phyloP scores from a whole-genome alignment of 2,888 invertebrate genomes.

The Ormyrus nitidulus region DNA sequence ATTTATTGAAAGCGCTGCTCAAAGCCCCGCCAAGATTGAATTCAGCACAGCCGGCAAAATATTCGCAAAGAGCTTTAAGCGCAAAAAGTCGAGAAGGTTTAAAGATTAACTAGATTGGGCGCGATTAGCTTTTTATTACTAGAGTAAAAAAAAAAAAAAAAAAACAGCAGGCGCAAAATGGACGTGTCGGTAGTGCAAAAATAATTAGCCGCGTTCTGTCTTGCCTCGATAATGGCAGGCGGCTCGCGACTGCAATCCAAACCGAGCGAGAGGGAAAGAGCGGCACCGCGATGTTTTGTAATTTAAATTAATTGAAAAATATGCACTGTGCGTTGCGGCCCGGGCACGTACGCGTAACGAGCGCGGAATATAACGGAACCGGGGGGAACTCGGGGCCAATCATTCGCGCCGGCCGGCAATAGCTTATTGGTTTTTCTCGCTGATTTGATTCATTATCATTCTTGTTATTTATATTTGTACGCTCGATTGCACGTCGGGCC shows the following conservation, averaged over 20 bases:
- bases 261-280: constrained; percentile 16
- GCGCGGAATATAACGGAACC: constrained; percentile 54
- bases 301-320: constrained; percentile 75
- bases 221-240: constrained; percentile 31
- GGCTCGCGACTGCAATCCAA: constrained; percentile 36
- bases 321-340: constrained; percentile 69
- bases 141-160: neutral
- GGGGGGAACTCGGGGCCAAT: constrained; percentile 62
- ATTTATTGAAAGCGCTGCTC: too few species aligned
- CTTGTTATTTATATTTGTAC: constrained; percentile 73
- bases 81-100: neutral
- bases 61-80: neutral
- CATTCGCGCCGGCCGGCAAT: constrained; percentile 71
- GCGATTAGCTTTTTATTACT: constrained; percentile 46
- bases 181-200: constrained; percentile 41
- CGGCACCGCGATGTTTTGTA: constrained; percentile 72
- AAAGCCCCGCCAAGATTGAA: too few species aligned
- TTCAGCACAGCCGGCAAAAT: too few species aligned
- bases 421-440: constrained; percentile 74
- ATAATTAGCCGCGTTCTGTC: constrained; percentile 48
- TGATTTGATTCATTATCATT: constrained; percentile 74
- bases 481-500: constrained; percentile 57
- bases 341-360: constrained; percentile 7
- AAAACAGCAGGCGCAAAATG: constrained; percentile 52
- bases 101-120: constrained; percentile 29